These are phyloP conservation scores for Syrphus vitripennis DNA, from an alignment of 2,888 invertebrate genomes.

Conservation along the genomic window DNA sequence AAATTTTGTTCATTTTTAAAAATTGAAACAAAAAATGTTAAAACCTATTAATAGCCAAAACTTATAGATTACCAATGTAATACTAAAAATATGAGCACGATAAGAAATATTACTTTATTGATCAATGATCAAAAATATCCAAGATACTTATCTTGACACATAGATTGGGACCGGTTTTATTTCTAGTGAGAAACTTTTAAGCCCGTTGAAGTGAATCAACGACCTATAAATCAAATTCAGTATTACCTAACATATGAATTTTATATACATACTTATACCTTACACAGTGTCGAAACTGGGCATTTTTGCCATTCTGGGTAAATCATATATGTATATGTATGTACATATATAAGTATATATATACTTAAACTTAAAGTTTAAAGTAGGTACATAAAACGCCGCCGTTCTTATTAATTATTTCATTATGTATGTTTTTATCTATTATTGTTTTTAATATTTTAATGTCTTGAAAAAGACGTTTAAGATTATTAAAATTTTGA, in stretches of 20 bases:
- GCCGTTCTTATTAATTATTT: no score
- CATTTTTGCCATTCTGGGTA: no score
- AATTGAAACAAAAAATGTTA: not conserved
- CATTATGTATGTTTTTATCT: no score
- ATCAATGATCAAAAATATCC: not conserved
- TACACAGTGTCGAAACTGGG: no score
- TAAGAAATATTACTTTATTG: not conserved
- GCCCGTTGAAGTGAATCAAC: not conserved
- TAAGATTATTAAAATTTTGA: no score
- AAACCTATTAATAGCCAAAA: not conserved
- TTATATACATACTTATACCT: not conserved
- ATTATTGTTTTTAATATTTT: no score
- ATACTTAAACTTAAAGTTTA: no score
- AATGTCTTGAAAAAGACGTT: no score
- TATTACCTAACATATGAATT: not conserved
- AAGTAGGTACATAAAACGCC: no score
- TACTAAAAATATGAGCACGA: not conserved
- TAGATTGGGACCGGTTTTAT: not conserved
- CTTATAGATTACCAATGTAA: not conserved
- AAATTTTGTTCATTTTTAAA: not conserved
- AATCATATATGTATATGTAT: no score
- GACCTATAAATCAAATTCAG: conserved; percentile 6
- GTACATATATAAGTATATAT: no score
- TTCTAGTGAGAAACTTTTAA: not conserved
- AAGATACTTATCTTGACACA: not conserved